Percentiles rank a stretch among this genome's conserved stretches.
Evolutionary conservation across 2,113 vertebrate species (phyloP).

Genomic region (Myotis yumanensis): DNA sequence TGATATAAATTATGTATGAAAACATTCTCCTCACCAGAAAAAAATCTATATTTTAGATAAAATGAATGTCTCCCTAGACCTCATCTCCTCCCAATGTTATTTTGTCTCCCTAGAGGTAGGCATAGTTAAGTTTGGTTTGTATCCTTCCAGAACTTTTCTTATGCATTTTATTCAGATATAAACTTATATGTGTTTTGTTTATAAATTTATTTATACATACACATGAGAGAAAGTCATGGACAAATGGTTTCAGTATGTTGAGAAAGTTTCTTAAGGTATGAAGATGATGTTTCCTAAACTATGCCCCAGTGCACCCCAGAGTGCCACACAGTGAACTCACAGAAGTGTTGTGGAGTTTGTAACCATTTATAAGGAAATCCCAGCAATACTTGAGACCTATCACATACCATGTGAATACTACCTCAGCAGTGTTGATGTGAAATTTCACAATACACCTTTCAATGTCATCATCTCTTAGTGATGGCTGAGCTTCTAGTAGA

Average conservation of each 20-base stretch:
- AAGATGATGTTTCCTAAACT: background rate
- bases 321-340: background rate
- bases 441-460: too few species aligned
- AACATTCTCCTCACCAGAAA: background rate
- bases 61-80: background rate
- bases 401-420: rapidly evolving
- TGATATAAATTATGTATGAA: background rate
- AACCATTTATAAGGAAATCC: background rate
- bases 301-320: background rate
- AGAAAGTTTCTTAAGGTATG: background rate
- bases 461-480: background rate
- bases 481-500: background rate
- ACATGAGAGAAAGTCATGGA: background rate
- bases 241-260: background rate
- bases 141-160: background rate
- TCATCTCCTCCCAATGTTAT: background rate
- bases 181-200: background rate
- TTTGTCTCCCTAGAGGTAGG: background rate
- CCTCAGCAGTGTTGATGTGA: background rate
- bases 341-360: background rate
- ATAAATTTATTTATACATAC: background rate
- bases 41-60: background rate
- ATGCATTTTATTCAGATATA: background rate
- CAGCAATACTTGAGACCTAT: background rate
- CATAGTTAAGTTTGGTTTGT: background rate